Conservation (phyloP, 1,140 invertebrate species). For the Euborellia annulipes region DNA sequence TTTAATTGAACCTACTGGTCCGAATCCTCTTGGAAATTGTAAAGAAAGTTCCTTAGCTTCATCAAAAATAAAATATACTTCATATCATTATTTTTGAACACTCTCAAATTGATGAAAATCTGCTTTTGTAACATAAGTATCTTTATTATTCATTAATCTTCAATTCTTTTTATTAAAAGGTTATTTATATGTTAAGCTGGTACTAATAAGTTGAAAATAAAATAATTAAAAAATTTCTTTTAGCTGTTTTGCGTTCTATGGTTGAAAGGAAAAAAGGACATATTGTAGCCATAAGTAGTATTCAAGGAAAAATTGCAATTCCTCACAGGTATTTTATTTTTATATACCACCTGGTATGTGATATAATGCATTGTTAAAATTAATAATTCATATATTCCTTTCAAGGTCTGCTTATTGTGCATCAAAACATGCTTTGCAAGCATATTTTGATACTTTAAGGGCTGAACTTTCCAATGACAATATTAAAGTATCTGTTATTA, state of each 20-base stretch:
- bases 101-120: too few species aligned
- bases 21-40: too few species aligned
- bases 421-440: conserved; percentile 88
- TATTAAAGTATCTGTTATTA: conserved; percentile 65
- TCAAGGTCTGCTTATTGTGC: conserved; percentile 71
- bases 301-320: conserved; percentile 82
- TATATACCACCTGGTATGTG: neutral
- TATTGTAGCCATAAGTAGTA: conserved; percentile 80
- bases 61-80: too few species aligned
- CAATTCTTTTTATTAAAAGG: conserved; percentile 2
- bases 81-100: too few species aligned
- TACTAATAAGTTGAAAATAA: neutral
- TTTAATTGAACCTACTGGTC: too few species aligned
- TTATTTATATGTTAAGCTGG: neutral
- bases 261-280: conserved; percentile 57
- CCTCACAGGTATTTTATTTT: conserved; percentile 45
- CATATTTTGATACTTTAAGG: conserved; percentile 67
- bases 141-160: too few species aligned
- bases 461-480: conserved; percentile 60
- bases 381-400: conserved; percentile 4
- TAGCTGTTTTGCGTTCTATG: conserved; percentile 72
- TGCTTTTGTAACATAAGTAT: too few species aligned
- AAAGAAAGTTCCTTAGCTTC: too few species aligned
- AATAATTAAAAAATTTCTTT: conserved; percentile 16
- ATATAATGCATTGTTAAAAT: neutral